phyloP scores from a whole-genome alignment of 2,113 vertebrate species.

The Catagonus wagneri region DNA sequence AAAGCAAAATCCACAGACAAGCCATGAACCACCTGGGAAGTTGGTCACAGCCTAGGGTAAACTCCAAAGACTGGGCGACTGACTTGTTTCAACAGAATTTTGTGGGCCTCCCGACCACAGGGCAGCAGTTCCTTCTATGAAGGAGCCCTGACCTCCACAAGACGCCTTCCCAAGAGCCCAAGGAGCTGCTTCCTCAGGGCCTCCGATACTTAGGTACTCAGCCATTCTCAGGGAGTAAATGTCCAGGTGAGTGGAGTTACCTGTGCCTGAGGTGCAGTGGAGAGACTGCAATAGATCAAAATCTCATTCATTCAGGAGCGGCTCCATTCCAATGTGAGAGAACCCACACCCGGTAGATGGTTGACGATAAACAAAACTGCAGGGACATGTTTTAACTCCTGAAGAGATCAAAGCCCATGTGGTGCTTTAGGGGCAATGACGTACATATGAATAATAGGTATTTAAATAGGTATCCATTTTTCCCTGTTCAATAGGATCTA shows the following conservation, averaged over 20 bases:
- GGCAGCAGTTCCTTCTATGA: neutral
- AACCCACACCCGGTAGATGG: neutral
- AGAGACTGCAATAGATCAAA: neutral
- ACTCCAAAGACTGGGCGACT: neutral
- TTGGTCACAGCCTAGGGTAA: fast-evolving
- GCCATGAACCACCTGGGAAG: neutral
- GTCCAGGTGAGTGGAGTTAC: neutral
- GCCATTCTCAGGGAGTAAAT: neutral
- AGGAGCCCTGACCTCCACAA: neutral
- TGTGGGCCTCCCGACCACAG: neutral
- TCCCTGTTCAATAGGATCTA: neutral
- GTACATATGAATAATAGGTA: neutral
- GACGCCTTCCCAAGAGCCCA: neutral
- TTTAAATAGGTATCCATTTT: neutral
- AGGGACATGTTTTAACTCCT: neutral
- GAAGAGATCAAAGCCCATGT: neutral
- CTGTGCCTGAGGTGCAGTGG: neutral
- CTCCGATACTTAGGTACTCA: neutral
- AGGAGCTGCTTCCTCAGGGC: neutral
- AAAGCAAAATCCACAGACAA: neutral
- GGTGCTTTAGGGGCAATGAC: neutral
- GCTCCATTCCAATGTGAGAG: neutral
- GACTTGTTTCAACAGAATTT: neutral
- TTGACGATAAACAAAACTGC: neutral
- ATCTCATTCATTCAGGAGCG: neutral